Evolutionary conservation across 2,797 vertebrate species (phyloP).

Genomic region (Platyrinchus mystaceus): DNA sequence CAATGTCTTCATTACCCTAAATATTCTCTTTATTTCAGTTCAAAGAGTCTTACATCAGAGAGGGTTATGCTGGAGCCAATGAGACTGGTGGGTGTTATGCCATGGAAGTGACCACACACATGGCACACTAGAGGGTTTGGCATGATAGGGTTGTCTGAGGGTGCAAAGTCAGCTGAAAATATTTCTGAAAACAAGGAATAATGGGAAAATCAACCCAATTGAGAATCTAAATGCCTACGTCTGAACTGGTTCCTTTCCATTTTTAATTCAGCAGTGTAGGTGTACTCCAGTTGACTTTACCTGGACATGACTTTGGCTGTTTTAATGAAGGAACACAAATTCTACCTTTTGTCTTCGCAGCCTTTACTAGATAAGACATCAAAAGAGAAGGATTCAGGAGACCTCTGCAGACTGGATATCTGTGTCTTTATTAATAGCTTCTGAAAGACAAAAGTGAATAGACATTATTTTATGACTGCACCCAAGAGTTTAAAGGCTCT

Average conservation of each 20-base stretch:
- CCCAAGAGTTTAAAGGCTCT: background rate
- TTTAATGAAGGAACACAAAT: background rate
- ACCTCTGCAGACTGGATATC: background rate
- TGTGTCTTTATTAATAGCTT: background rate
- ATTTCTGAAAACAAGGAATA: background rate
- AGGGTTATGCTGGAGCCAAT: background rate
- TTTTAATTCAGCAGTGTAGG: background rate
- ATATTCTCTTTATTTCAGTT: slow-evolving; percentile 15
- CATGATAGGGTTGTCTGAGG: background rate
- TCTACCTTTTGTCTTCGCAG: background rate
- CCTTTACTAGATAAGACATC: background rate
- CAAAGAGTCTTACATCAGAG: background rate
- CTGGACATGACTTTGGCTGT: background rate
- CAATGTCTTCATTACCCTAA: background rate
- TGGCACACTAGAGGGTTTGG: background rate
- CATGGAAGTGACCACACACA: background rate
- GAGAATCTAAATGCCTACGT: background rate
- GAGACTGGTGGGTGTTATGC: background rate
- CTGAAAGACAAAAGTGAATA: background rate
- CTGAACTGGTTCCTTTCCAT: background rate
- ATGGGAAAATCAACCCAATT: background rate
- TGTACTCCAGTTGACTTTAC: background rate
- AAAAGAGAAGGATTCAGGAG: background rate
- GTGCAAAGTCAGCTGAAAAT: background rate
- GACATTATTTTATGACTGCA: background rate